A percentile compares a stretch with the other conserved stretches of the same genome.
Evolutionary conservation across 1,140 invertebrate species (phyloP).

Genomic region (Luehdorfia chinensis): DNA sequence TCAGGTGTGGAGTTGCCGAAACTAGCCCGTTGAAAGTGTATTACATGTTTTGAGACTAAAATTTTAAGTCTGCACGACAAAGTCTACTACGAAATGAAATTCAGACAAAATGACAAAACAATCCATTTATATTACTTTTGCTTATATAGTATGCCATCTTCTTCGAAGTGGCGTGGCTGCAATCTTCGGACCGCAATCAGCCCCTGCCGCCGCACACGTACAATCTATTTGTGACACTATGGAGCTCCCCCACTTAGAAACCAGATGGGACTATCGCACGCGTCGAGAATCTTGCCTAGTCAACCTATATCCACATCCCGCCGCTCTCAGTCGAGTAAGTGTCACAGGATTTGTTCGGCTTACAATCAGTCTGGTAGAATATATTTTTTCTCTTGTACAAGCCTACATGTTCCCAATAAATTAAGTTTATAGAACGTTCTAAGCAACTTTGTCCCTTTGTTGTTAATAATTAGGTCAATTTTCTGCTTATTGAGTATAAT

Average conservation of each 20-base stretch:
- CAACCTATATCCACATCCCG: conserved; percentile 95
- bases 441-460: no score
- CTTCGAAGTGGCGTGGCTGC: conserved; percentile 92
- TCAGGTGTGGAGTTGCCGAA: no score
- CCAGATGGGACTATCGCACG: conserved; percentile 94
- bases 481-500: no score
- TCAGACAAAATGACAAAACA: no score
- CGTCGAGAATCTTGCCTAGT: conserved; percentile 93
- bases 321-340: conserved; percentile 89
- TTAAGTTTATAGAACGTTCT: no score
- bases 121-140: neutral
- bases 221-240: conserved; percentile 97
- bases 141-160: conserved; percentile 89
- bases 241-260: conserved; percentile 96
- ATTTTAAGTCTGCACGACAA: no score
- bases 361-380: neutral
- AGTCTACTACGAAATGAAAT: no score
- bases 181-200: conserved; percentile 95
- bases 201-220: conserved; percentile 93
- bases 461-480: no score
- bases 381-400: neutral
- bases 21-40: no score
- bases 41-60: no score
- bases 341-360: neutral
- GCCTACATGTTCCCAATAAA: no score